Evolutionary conservation across 2,888 invertebrate species (phyloP), one percentile per base, ranked within the genome.

Genomic region (Pachycephus smyrnensis): DNA sequence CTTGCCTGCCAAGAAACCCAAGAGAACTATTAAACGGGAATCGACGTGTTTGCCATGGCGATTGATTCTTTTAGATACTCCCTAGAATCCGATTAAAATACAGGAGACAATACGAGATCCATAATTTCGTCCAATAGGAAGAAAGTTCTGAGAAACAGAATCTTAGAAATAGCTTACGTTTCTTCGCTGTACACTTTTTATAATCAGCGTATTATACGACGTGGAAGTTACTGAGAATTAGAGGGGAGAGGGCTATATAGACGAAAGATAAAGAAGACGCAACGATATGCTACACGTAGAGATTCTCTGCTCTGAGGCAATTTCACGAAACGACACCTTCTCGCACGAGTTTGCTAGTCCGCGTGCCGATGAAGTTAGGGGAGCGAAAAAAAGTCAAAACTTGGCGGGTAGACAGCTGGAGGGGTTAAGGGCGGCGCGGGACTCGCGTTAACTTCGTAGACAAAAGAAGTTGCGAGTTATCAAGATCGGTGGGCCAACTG

Each of bases 401-500:
- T 71, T 71, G 55, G 12, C n/a, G 11, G 11, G 33, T 31, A 71
- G 71, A 71, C 71, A 30, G 71, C 9, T 12, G 32, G 71, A 55
- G 31, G 31, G 71, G 71, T 31, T 71, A 71, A 71, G 31, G 33
- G 31, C 3, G 32, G 4, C 31, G 31, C 31, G 71, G 71, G 32
- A 33, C 23, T 71, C 71, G 71, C 31, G 71, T 33, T 71, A 71
- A 71, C 71, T 71, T 71, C 33, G 71, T 71, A 12, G 71, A 71
- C 71, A 71, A 71, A 71, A 71, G 71, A 33, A 33, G 71, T 71
- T 71, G 12, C 71, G 12, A 33, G 71, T 33, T 55, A 55, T 55
- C 55, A 55, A 23, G 23, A 55, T 23, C 55, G 12, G 71, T 71
- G 30, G 31, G 71, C 71, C 12, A 12, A 55, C 23, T 23, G 23